Conservation (phyloP, 2,888 invertebrate species). For the Drosophila kanekoi region DNA sequence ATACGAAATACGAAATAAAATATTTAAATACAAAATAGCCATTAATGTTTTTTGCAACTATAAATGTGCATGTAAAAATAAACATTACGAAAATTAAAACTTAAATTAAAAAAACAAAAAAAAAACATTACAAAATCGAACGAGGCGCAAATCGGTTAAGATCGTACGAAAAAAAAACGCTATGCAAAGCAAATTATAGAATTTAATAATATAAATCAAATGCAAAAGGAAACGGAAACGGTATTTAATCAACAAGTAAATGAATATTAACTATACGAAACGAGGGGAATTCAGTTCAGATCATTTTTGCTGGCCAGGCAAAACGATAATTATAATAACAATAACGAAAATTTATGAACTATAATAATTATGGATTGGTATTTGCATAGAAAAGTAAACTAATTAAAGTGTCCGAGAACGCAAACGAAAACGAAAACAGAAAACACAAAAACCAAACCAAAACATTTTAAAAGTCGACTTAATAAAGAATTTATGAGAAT, state of each 20-base stretch:
- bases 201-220: slow-evolving; percentile 72
- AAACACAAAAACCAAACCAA: slow-evolving; percentile 48
- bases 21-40: slow-evolving; percentile 67
- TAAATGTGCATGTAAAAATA: slow-evolving; percentile 77
- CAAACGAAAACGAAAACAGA: slow-evolving; percentile 40
- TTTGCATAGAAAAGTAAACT: slow-evolving; percentile 77
- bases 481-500: slow-evolving; percentile 83
- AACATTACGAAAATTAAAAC: slow-evolving; percentile 32
- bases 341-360: slow-evolving; percentile 61
- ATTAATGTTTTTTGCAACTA: slow-evolving; percentile 77
- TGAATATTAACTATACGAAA: slow-evolving; percentile 53
- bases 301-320: slow-evolving; percentile 27
- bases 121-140: slow-evolving; percentile 5
- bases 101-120: slow-evolving; percentile 19
- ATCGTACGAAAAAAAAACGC: slow-evolving; percentile 49
- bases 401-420: slow-evolving; percentile 61
- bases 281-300: slow-evolving; percentile 39
- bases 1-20: slow-evolving; percentile 56
- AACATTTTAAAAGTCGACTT: slow-evolving; percentile 82
- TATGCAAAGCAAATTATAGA: slow-evolving; percentile 78
- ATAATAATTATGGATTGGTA: slow-evolving; percentile 61
- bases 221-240: slow-evolving; percentile 16
- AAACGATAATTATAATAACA: slow-evolving; percentile 49
- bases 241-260: slow-evolving; percentile 70
- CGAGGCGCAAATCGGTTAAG: slow-evolving; percentile 35